A percentile compares a stretch with the other conserved stretches of the same genome.
Conservation (phyloP, 2,888 invertebrate species). For the Thysanoteuthis rhombus region DNA sequence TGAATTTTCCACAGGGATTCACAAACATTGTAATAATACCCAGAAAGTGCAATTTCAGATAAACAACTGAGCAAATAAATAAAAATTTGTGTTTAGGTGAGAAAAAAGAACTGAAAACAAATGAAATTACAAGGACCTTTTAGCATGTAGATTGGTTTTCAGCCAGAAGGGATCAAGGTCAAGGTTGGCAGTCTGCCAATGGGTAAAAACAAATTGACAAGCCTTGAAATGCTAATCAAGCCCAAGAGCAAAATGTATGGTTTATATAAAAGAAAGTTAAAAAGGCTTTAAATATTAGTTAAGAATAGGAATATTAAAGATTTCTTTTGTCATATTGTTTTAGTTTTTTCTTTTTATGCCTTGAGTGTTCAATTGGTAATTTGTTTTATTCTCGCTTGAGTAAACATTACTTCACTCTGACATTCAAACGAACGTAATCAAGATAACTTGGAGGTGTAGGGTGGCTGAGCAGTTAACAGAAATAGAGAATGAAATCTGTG, state of each 20-base stretch:
- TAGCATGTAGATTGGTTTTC: background rate
- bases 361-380: background rate
- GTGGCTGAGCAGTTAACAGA: no score
- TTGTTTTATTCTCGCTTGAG: background rate
- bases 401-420: background rate
- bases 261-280: background rate
- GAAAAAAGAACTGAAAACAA: background rate
- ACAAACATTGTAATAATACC: no score
- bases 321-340: no score
- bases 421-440: background rate
- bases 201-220: background rate
- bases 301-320: no score
- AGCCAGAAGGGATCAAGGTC: background rate
- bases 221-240: background rate
- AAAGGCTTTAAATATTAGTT: no score
- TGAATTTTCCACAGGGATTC: no score
- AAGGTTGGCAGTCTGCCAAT: background rate
- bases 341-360: no score
- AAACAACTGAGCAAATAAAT: background rate
- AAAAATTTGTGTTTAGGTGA: background rate
- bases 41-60: no score
- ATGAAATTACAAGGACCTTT: background rate
- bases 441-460: no score
- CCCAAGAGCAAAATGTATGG: background rate
- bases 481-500: no score